Base-by-base conservation (phyloP, 1,140 invertebrate genomes). In the Eciton burchellii region DNA sequence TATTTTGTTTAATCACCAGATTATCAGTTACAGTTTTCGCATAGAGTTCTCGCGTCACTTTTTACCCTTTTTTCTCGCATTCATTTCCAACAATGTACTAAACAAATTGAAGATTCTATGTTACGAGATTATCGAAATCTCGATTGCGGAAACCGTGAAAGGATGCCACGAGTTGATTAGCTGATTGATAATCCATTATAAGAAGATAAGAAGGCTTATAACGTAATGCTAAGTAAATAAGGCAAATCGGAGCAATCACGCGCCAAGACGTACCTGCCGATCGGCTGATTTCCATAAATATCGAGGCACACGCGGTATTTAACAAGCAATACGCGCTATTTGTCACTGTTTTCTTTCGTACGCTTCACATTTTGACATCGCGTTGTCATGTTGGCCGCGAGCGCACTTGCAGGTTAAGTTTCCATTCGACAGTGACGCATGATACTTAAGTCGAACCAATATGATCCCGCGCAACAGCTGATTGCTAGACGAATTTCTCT, bases 341-440 rank as follows among this genome's bases (percentile, higher is more conserved):
- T 79, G 26, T 56, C 16, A n/a, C 41, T 9, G 11, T 4, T 9
- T 70, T 35, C 12, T 19, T 21, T 19, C 35, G n/a, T 26, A 56
- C 8, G 24, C 24, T 45, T 79, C 21, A 79, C 24, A 45, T 79
- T 45, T 79, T 19, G 35, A n/a, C 47, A 5, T 12, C 43, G 21
- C 9, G 5, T 6, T 47, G 14, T 54, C 49, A 52, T 45, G 26
- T 54, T 9, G 45, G 35, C n/a, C n/a, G n/a, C 45, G 9, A 11
- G 26, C 35, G 35, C 43, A 62, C 12, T 82, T 56, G 6, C n/a
- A 54, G 84, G 85, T 86, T 86, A 86, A 6, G 45, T 87, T 66
- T 72, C 47, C 29, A 8, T 57, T 77, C 57, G 56, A n/a, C 45
- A 65, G 54, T 76, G 71, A 35, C 35, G 35, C 35, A 35, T 35